A percentile compares a stretch with the other conserved stretches of the same genome.
Evolutionary conservation across 2,797 vertebrate species (phyloP).

Genomic region (Macroramphosus scolopax): DNA sequence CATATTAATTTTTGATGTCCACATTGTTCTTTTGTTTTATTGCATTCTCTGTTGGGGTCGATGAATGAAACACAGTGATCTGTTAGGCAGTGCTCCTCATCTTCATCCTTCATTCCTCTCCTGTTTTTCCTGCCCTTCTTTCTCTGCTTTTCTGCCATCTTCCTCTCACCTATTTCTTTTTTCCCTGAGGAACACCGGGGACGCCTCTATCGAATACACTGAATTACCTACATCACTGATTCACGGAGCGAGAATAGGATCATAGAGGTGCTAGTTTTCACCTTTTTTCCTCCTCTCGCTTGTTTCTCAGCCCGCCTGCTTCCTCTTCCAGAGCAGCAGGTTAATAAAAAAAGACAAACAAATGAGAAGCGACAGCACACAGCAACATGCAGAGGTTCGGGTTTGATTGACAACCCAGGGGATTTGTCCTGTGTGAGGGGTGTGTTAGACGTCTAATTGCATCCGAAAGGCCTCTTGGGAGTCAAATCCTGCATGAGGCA

Average conservation of each 20-base stretch:
- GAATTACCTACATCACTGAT: conserved; percentile 70
- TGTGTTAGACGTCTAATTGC: conserved; percentile 60
- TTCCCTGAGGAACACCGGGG: conserved; percentile 45
- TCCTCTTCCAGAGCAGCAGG: conserved; percentile 21
- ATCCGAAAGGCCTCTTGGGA: conserved; percentile 44
- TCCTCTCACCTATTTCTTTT: conserved; percentile 39
- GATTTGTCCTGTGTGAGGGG: conserved; percentile 45
- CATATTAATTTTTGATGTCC: not conserved
- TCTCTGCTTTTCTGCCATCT: conserved; percentile 25
- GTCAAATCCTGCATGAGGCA: conserved; percentile 36
- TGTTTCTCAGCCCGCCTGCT: conserved; percentile 16
- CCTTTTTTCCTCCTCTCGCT: conserved; percentile 26
- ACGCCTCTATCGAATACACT: conserved; percentile 52
- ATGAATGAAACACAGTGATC: too few relatives aligned
- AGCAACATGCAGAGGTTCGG: conserved; percentile 24
- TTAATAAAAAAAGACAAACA: conserved; percentile 66
- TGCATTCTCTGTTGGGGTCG: too few relatives aligned
- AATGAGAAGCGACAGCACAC: conserved; percentile 49
- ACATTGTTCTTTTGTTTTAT: too few relatives aligned
- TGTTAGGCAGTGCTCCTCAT: conserved; percentile 1
- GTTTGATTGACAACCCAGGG: conserved; percentile 55
- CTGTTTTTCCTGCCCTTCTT: conserved; percentile 15
- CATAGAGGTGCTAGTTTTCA: conserved; percentile 41
- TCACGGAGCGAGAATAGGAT: conserved; percentile 40
- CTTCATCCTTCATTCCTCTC: conserved; percentile 29